Percentiles rank a stretch among this genome's conserved stretches.
Conservation (phyloP, 2,113 vertebrate species). For the Recurvirostra avosetta region DNA sequence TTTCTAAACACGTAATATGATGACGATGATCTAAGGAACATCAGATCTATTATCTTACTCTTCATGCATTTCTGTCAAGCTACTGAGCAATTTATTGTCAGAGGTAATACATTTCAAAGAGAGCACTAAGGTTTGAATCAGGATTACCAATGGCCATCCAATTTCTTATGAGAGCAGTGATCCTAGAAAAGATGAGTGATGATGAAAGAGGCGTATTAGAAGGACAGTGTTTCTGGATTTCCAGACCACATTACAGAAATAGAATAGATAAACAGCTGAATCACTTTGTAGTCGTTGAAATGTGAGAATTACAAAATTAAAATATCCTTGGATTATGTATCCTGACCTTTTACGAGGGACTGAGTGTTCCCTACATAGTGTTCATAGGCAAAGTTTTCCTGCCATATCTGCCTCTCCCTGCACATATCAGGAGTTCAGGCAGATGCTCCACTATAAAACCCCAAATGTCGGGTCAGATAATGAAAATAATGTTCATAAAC, state of each 20-base stretch:
- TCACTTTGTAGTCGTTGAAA: background rate
- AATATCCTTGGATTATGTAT: background rate
- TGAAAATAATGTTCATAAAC: background rate
- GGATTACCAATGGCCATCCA: conserved; percentile 2
- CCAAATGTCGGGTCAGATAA: background rate
- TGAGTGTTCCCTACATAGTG: background rate
- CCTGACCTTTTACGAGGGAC: background rate
- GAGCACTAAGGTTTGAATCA: background rate
- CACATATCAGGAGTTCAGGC: background rate
- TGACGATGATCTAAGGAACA: background rate
- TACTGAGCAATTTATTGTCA: conserved; percentile 35
- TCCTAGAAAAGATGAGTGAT: background rate
- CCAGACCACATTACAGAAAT: background rate
- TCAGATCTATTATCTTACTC: conserved; percentile 12
- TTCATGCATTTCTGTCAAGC: conserved; percentile 18
- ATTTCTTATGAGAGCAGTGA: conserved; percentile 20
- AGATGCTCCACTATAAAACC: background rate
- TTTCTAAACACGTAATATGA: background rate
- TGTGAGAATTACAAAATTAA: background rate
- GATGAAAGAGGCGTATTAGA: background rate
- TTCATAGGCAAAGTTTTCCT: background rate
- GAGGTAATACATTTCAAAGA: conserved; percentile 34
- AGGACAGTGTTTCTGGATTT: background rate
- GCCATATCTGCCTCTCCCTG: background rate
- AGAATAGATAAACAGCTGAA: background rate